Conservation (phyloP, 2,113 vertebrate species). For the Tretioscincus oriximinensis region DNA sequence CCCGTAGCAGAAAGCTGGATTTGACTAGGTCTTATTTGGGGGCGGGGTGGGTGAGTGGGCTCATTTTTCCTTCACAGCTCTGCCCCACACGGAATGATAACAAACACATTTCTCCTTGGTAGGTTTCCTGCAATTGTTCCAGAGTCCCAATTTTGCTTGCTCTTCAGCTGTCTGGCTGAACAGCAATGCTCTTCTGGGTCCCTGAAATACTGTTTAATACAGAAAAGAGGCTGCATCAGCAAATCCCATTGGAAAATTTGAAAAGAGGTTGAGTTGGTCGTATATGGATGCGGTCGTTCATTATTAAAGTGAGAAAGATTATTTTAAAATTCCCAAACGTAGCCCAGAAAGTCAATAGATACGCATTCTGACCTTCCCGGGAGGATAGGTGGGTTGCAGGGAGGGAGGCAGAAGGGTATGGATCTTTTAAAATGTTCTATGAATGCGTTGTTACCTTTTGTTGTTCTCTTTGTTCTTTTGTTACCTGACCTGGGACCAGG, state of each 20-base stretch:
- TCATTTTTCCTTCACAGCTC: constrained; percentile 39
- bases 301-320: fast-evolving
- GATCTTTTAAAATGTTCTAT: too few relatives aligned
- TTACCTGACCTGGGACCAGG: too few relatives aligned
- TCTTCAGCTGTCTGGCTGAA: constrained; percentile 53
- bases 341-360: constrained; percentile 5
- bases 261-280: not conserved
- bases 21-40: not conserved
- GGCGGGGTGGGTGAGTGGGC: constrained; percentile 37
- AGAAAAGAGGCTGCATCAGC: constrained; percentile 25
- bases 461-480: too few relatives aligned
- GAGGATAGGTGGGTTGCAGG: too few relatives aligned
- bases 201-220: constrained; percentile 50
- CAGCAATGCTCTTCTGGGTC: constrained; percentile 41
- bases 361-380: not conserved
- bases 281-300: not conserved
- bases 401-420: too few relatives aligned
- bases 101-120: constrained; percentile 57
- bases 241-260: not conserved
- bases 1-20: not conserved
- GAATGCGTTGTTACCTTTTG: too few relatives aligned
- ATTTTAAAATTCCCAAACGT: constrained; percentile 15
- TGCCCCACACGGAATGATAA: constrained; percentile 46
- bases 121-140: constrained; percentile 67
- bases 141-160: constrained; percentile 45